Percentiles rank a stretch among this genome's conserved stretches.
These are phyloP conservation scores for Contarinia nasturtii DNA, from an alignment of 1,140 invertebrate genomes.

Conservation along the genomic window DNA sequence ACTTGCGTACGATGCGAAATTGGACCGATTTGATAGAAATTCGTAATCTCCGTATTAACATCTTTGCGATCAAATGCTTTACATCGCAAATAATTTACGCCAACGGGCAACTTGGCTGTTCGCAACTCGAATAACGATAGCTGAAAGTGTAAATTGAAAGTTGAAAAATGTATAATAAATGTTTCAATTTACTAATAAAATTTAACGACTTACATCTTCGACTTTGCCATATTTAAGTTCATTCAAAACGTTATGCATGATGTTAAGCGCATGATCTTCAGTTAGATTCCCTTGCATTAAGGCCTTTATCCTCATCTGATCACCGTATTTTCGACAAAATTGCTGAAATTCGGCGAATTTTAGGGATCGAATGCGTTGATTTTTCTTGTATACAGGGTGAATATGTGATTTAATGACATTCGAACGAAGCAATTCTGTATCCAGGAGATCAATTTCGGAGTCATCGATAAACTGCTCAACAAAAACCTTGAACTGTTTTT, in stretches of 20 bases:
- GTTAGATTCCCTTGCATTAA: slow-evolving; percentile 60
- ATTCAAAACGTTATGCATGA: slow-evolving; percentile 22
- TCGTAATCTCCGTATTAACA: slow-evolving; percentile 65
- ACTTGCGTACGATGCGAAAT: slow-evolving; percentile 40
- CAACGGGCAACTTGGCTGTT: slow-evolving; percentile 35
- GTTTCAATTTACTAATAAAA: too few relatives aligned
- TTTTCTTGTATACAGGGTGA: slow-evolving; percentile 42
- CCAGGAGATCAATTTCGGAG: slow-evolving; percentile 55
- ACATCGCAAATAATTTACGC: slow-evolving; percentile 41
- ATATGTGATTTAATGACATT: slow-evolving; percentile 37
- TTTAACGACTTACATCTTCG: slow-evolving; percentile 10
- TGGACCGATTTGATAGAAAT: slow-evolving; percentile 70
- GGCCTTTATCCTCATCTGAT: slow-evolving; percentile 43
- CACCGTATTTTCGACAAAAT: slow-evolving; percentile 34
- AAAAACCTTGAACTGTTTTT: slow-evolving; percentile 43
- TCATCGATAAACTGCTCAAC: slow-evolving; percentile 39
- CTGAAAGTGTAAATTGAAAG: slow-evolving; percentile 7
- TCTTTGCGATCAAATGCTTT: slow-evolving; percentile 52
- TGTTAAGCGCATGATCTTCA: slow-evolving; percentile 33
- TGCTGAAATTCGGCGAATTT: slow-evolving; percentile 34
- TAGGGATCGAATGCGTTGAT: slow-evolving; percentile 35
- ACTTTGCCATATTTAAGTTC: slow-evolving; percentile 18
- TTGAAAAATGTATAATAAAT: too few relatives aligned
- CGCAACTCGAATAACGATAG: slow-evolving; percentile 13
- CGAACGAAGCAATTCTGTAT: slow-evolving; percentile 42